Percentiles rank a stretch among this genome's conserved stretches.
Conservation (phyloP, 1,140 invertebrate species). For the Lordiphosa mommai region DNA sequence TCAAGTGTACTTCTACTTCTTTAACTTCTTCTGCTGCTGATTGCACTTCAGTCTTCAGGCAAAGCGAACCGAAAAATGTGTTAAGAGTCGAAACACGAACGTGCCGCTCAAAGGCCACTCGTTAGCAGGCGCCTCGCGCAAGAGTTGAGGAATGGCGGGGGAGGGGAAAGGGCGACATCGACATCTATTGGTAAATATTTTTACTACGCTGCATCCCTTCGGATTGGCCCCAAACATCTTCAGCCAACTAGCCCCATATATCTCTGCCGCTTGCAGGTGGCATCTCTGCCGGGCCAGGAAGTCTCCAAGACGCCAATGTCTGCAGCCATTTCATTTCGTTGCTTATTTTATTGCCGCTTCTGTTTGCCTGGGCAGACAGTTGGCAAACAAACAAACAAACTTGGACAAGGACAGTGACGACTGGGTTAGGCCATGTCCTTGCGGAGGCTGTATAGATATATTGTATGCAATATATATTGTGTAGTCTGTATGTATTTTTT, state of each 20-base stretch:
- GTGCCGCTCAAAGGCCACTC: slow-evolving; percentile 73
- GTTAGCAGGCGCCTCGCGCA: slow-evolving; percentile 39
- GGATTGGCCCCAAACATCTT: too few species aligned
- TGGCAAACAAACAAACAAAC: slow-evolving; percentile 61
- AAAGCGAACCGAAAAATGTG: slow-evolving; percentile 59
- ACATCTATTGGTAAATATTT: slow-evolving; percentile 66
- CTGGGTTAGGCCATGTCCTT: slow-evolving; percentile 39
- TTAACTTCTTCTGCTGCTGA: slow-evolving; percentile 19
- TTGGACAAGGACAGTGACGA: slow-evolving; percentile 8
- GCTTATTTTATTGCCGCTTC: slow-evolving; percentile 66
- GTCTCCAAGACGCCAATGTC: slow-evolving; percentile 44
- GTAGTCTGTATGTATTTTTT: not conserved
- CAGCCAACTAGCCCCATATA: slow-evolving; percentile 36
- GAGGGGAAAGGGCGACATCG: slow-evolving; percentile 13
- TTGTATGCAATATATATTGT: not conserved
- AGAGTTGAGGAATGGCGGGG: not conserved
- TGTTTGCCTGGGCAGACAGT: slow-evolving; percentile 50
- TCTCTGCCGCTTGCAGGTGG: slow-evolving; percentile 7
- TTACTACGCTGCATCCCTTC: slow-evolving; percentile 23
- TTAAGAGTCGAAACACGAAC: slow-evolving; percentile 76
- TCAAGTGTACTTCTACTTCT: not conserved
- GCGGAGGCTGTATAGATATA: not conserved
- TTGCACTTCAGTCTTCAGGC: slow-evolving; percentile 54
- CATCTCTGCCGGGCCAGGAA: slow-evolving; percentile 6
- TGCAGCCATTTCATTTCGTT: slow-evolving; percentile 70